A percentile compares a stretch with the other conserved stretches of the same genome.
phyloP scores from a whole-genome alignment of 2,797 vertebrate species.

The Xiphorhynchus erythropygius region DNA sequence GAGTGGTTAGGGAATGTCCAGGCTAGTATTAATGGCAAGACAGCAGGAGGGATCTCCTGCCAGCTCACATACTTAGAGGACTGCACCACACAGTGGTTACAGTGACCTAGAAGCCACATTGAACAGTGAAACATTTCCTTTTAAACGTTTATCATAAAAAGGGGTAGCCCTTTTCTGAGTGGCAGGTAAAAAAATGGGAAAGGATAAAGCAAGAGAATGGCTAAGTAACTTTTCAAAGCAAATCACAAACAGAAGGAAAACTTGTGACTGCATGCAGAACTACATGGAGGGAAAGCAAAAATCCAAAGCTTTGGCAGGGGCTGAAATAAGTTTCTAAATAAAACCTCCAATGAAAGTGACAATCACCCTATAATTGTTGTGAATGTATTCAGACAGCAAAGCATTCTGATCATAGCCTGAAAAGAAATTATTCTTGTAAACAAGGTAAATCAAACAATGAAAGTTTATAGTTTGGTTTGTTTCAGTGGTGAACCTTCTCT shows the following conservation, averaged over 20 bases:
- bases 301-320: neutral
- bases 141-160: neutral
- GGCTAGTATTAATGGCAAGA: neutral
- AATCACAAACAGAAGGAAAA: neutral
- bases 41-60: neutral
- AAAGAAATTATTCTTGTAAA: neutral
- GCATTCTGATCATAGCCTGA: neutral
- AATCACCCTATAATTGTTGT: neutral
- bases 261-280: neutral
- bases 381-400: neutral
- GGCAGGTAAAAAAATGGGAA: neutral
- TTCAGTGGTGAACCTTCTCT: neutral
- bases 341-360: neutral
- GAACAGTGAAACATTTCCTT: neutral
- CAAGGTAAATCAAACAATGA: neutral
- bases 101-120: neutral
- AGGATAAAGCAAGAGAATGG: neutral
- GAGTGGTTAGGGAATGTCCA: neutral
- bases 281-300: neutral
- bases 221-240: neutral
- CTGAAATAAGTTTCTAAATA: neutral
- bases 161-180: neutral
- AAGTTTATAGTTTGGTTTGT: neutral
- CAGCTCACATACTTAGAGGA: neutral
- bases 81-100: neutral